Evolutionary conservation across 2,888 invertebrate species (phyloP), one percentile per base, ranked within the genome.

Genomic region (Argyresthia albistria): DNA sequence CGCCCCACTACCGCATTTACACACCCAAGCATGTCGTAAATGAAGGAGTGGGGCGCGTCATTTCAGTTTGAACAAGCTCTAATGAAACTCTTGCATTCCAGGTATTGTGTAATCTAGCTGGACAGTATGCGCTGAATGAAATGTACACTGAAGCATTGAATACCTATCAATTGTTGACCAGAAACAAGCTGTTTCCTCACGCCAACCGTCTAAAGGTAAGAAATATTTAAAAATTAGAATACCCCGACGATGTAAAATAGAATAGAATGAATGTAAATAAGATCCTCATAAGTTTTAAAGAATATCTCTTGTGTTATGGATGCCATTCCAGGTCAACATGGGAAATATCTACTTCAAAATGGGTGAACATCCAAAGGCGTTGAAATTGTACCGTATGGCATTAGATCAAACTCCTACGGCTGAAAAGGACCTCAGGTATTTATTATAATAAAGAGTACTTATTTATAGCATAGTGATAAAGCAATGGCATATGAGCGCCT

Each of bases 311-410:
- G n/a, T 39, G 10, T 25, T 39, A 6, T 11, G 39, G 3, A 39
- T 39, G 39, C n/a, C 15, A 8, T 50, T 53, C 11, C 49, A 87
- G 87, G 86, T 87, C 0, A 99, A 99, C 76, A 98, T 99, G 94
- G 99, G 98, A 1, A 99, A 99, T 72, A 97, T 99, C 65, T 97
- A 97, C 78, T 96, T 96, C 67, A 95, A 95, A 81, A 95, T 97
- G 90, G 97, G 96, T 59, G 92, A 96, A 66, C 97, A 95, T 69
- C 93, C 95, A 11, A 97, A 98, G 83, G 98, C 99, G 0, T 92
- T 99, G 54, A 99, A 99, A 88, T 93, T 97, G 89, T 99, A 98
- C 73, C 91, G 98, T 63, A 99, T 99, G 99, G 98, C 99, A 0
- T 88, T 99, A 58, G 99, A 99, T 81, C 99, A 99, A 79, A 94